phyloP scores from a whole-genome alignment of 2,797 vertebrate genomes.

The Discoglossus pictus region DNA sequence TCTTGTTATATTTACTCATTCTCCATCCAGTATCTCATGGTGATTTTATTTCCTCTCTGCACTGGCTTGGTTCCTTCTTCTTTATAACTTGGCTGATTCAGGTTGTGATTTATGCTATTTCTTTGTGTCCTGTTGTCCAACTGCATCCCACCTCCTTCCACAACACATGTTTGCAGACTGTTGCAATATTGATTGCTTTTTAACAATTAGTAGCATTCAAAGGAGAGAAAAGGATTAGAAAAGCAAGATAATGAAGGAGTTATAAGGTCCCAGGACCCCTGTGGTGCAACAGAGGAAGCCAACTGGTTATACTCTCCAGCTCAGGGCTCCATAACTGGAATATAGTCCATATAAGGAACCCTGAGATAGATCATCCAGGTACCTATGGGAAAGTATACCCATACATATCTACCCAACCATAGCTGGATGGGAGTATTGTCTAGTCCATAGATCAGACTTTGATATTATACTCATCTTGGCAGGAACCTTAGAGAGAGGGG shows the following conservation, averaged over 20 bases:
- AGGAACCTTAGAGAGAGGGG: constrained; percentile 51
- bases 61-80: not conserved
- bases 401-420: no score
- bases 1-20: no score
- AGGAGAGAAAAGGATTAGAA: constrained; percentile 5
- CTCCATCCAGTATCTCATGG: not conserved
- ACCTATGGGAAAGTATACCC: no score
- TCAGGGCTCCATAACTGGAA: no score
- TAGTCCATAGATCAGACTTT: constrained; percentile 16
- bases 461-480: constrained; percentile 38
- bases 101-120: not conserved
- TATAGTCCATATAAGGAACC: no score
- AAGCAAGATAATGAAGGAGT: no score
- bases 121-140: not conserved
- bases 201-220: constrained; percentile 16
- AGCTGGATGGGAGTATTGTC: no score
- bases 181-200: constrained; percentile 29
- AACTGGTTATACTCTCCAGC: no score
- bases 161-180: not conserved
- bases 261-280: not conserved
- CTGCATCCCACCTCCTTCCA: not conserved
- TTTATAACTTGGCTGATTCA: not conserved
- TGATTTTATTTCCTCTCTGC: not conserved
- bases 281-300: not conserved
- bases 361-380: no score